Conservation (phyloP, 2,797 vertebrate species). For the Monodelphis domestica region DNA sequence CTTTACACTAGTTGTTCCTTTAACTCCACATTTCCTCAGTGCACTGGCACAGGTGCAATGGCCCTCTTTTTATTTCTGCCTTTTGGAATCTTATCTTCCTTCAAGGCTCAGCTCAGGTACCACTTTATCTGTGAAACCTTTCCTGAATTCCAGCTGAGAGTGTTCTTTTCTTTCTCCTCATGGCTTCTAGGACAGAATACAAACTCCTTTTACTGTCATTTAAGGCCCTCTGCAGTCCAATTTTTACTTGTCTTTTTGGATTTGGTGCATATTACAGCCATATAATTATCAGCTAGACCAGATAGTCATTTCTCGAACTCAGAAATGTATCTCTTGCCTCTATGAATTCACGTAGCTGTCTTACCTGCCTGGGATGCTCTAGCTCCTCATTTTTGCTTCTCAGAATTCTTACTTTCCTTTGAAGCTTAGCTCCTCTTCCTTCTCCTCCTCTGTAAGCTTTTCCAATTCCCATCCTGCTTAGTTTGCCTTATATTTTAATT, state of each 20-base stretch:
- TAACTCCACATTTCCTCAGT: not conserved
- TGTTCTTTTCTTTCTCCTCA: not conserved
- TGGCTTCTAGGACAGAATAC: not conserved
- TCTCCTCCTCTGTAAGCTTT: not conserved
- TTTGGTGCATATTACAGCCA: not conserved
- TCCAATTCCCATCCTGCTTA: not conserved
- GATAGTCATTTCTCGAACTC: not conserved
- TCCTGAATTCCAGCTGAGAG: not conserved
- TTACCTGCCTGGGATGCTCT: not conserved
- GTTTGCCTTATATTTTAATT: not conserved
- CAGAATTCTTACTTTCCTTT: not conserved
- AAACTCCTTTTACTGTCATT: not conserved
- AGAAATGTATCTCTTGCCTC: not conserved
- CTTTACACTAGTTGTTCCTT: not conserved
- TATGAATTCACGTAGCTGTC: not conserved
- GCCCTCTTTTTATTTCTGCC: not conserved
- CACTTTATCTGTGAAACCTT: not conserved
- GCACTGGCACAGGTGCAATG: not conserved
- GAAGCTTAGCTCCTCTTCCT: not conserved
- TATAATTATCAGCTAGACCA: not conserved
- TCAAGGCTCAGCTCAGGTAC: not conserved
- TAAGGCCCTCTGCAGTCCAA: not conserved
- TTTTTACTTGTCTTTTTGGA: not conserved
- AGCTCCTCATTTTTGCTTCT: not conserved
- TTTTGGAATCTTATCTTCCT: not conserved